These are phyloP conservation scores for Oscarella lobularis DNA, from an alignment of 37 sponge, comb jelly and placozoan species.

Conservation along the genomic window DNA sequence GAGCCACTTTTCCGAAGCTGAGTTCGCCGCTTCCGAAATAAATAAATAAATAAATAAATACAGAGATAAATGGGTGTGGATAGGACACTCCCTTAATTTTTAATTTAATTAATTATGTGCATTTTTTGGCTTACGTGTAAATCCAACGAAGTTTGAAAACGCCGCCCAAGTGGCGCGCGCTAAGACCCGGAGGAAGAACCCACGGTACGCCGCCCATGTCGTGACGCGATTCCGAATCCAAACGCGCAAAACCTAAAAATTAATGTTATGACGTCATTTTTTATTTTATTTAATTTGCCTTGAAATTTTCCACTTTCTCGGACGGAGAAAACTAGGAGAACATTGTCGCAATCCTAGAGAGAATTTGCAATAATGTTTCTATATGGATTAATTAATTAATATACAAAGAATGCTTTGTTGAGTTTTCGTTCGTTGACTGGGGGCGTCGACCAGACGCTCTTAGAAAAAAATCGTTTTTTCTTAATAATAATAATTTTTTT, in stretches of 20 bases:
- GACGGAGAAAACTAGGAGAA: constrained; percentile 86
- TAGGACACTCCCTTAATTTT: neutral
- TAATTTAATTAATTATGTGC: neutral
- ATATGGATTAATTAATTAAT: no score
- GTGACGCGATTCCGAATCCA: constrained; percentile 55
- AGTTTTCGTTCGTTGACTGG: constrained; percentile 86
- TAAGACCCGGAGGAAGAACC: constrained; percentile 64
- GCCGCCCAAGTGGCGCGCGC: constrained; percentile 47
- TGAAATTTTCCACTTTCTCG: constrained; percentile 95
- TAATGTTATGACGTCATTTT: no score
- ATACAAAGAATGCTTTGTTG: constrained; percentile 68
- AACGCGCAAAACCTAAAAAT: constrained; percentile 60
- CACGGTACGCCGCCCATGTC: constrained; percentile 45
- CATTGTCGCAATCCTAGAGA: constrained; percentile 66
- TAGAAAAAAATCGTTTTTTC: no score
- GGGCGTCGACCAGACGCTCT: constrained; percentile 85
- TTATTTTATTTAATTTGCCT: no score
- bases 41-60: neutral
- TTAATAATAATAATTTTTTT: no score
- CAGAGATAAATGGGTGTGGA: no score
- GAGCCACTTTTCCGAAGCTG: constrained; percentile 52
- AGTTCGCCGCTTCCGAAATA: constrained; percentile 47
- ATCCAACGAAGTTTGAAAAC: constrained; percentile 84
- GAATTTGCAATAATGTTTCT: no score
- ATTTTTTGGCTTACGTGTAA: constrained; percentile 33